Conservation (phyloP, 37 sponge, comb jelly and placozoan genomes). For the Diacarnus erythraeanus region DNA sequence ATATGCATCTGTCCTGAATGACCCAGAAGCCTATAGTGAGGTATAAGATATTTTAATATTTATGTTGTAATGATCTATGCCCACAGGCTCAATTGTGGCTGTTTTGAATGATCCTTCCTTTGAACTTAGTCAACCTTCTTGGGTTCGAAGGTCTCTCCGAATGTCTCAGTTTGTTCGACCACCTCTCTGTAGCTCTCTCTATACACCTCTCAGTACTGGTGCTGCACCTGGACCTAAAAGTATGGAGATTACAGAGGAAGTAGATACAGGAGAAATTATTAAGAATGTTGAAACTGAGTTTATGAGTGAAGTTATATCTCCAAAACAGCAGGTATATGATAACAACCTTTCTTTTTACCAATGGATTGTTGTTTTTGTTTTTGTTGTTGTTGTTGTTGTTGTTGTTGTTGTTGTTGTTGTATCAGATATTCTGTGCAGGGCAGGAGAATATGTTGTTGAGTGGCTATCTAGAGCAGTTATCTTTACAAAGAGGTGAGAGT, state of each 20-base stretch:
- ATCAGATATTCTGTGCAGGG: not conserved
- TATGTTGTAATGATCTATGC: not conserved
- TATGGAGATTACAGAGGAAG: not conserved
- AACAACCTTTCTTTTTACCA: too few relatives aligned
- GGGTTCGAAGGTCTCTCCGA: constrained; percentile 36
- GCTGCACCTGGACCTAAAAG: not conserved
- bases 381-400: not conserved
- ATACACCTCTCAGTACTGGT: not conserved
- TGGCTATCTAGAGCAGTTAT: constrained; percentile 35
- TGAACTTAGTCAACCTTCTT: constrained; percentile 27
- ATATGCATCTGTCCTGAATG: constrained; percentile 18
- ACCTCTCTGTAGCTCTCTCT: not conserved
- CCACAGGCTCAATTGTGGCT: constrained; percentile 11
- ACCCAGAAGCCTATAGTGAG: constrained; percentile 27
- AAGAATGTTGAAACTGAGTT: constrained; percentile 3
- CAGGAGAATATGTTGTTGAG: constrained; percentile 30
- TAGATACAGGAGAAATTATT: not conserved
- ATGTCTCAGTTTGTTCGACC: not conserved
- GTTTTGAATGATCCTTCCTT: constrained; percentile 33
- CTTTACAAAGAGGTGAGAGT: not conserved
- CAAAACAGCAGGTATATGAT: not conserved
- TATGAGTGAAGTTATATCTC: not conserved
- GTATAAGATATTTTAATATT: not conserved
- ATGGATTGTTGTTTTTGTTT: not conserved
- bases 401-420: not conserved